phyloP scores from a whole-genome alignment of 1,140 invertebrate genomes.

The Caenorhabditis inopinata region DNA sequence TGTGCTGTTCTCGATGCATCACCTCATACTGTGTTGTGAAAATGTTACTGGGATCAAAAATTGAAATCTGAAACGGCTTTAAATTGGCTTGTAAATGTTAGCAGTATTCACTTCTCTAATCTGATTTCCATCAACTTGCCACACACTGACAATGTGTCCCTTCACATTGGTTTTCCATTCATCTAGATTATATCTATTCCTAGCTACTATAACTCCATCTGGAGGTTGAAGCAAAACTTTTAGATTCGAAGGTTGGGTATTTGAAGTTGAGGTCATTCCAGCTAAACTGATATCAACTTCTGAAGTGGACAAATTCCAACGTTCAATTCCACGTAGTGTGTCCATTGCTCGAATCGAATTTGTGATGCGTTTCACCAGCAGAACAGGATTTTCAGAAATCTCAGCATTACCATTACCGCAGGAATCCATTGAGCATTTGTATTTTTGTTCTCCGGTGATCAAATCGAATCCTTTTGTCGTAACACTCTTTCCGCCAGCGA shows the following conservation, averaged over 20 bases:
- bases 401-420: not conserved
- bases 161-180: not conserved
- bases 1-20: not conserved
- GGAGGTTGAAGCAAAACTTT: conserved; percentile 11
- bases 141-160: conserved; percentile 9
- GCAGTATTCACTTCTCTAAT: not conserved
- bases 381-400: not conserved
- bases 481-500: not conserved
- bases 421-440: not conserved
- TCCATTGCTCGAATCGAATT: conserved; percentile 15
- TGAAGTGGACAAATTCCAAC: not conserved
- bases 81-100: not conserved
- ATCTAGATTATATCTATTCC: not conserved
- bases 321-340: not conserved
- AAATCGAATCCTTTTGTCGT: conserved; percentile 7
- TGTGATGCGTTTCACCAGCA: not conserved
- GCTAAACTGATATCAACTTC: conserved; percentile 5
- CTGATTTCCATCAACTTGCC: not conserved
- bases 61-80: not conserved
- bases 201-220: not conserved
- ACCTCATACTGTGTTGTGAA: not conserved
- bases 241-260: not conserved
- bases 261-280: not conserved
- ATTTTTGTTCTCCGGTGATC: not conserved
- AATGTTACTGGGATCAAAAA: not conserved